phyloP scores from a whole-genome alignment of 2,113 vertebrate species.

The Rana temporaria region DNA sequence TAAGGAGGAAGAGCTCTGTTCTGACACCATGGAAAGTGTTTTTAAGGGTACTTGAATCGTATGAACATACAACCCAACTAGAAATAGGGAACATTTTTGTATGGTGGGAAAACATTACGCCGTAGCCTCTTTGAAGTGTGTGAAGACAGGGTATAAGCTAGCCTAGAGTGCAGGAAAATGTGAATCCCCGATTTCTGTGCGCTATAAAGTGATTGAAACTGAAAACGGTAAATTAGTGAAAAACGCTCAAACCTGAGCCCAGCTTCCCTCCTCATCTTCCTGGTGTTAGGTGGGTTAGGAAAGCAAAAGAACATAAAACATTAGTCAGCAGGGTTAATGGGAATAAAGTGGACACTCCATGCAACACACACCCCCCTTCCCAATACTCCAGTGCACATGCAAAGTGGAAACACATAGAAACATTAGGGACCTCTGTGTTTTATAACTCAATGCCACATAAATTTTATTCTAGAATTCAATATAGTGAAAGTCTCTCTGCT shows the following conservation, averaged over 20 bases:
- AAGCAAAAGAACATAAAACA: constrained; percentile 80
- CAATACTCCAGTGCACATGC: constrained; percentile 10
- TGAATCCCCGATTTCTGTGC: not conserved
- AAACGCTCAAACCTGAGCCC: constrained; percentile 95
- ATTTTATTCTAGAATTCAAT: not conserved
- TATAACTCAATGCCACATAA: too few species aligned
- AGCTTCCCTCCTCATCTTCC: constrained; percentile 99
- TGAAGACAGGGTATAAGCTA: not conserved
- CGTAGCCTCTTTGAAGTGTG: too few species aligned
- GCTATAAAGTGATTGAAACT: constrained; percentile 25
- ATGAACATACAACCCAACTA: too few species aligned
- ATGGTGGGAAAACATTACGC: too few species aligned
- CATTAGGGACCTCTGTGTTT: not conserved
- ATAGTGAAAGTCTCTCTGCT: too few species aligned
- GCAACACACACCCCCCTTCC: constrained; percentile 9
- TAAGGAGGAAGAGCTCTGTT: too few species aligned
- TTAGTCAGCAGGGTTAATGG: constrained; percentile 33
- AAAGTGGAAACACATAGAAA: constrained; percentile 30
- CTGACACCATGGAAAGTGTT: too few species aligned
- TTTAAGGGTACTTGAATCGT: too few species aligned
- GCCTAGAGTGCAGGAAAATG: too few species aligned
- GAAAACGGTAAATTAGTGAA: constrained; percentile 67
- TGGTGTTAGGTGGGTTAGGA: constrained; percentile 91
- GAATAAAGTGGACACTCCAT: constrained; percentile 29
- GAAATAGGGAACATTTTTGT: too few species aligned